Evolutionary conservation across 2,888 invertebrate species (phyloP), one percentile per base, ranked within the genome.

Genomic region (Drosophila koepferae): DNA sequence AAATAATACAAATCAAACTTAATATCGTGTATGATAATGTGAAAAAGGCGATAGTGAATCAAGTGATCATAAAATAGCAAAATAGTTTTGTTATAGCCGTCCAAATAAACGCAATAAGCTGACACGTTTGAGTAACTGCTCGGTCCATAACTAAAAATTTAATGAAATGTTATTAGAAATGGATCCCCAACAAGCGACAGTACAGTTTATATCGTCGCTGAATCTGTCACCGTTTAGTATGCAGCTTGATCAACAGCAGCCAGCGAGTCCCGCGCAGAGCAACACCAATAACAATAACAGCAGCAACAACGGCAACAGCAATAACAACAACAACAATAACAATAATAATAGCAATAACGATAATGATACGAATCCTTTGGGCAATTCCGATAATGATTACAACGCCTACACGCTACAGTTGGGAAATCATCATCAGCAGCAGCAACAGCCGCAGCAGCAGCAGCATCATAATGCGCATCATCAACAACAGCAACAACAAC

Each of bases 201-300:
- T 96, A 94, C 95, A 97, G 94, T 96, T 97, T 95, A 97, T 97
- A 94, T 96, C 97, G 95, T 97, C 97, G 94, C 95, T 97, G 92
- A 97, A 96, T 94, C 97, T 97, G 96, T 96, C 97, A 94, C 96
- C 97, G 88, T 97, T 97, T 94, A 96, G 96, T 92, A 94, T 96
- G 94, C 95, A 95, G 91, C 94, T 95, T 86, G 96, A 96, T 91
- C 92, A 93, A 69, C 96, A 96, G 69, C 89, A 80, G 75, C 83
- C 83, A 51, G 86, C 86, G 59, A 96, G 96, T 91, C 95, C 92
- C 81, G 94, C 91, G 92, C 88, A 76, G 93, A 77, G 71, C 63
- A 85, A 53, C 73, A 63, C 48, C 63, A 78, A 72, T 74, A 82
- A 74, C 59, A 81, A 72, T 61, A 76, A 61, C 53, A 76, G 18